Evolutionary conservation across 2,113 vertebrate genomes (phyloP).

Genomic region (Neolamprologus modestus): DNA sequence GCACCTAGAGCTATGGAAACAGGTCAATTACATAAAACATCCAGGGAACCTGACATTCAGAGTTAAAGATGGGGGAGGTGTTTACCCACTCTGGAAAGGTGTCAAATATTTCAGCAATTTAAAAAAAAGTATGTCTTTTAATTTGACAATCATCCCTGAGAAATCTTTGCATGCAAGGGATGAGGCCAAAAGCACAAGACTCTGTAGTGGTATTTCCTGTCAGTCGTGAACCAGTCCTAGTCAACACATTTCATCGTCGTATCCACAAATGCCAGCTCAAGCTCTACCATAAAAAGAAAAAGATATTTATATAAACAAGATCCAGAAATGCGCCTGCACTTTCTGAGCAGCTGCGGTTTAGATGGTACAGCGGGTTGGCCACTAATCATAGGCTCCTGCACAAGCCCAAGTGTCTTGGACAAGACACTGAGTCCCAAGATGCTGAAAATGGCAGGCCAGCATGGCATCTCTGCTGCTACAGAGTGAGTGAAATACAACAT

Average conservation of each 20-base stretch:
- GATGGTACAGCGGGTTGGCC: not conserved
- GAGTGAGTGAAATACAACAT: not conserved
- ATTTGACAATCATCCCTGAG: not conserved
- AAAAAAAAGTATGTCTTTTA: not conserved
- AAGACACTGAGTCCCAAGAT: not conserved
- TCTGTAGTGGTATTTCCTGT: not conserved
- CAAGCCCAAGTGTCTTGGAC: not conserved
- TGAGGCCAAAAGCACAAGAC: not conserved
- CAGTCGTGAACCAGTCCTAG: not conserved
- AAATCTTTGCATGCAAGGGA: not conserved
- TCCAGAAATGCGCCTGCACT: not conserved
- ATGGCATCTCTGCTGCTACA: not conserved
- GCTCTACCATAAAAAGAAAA: not conserved
- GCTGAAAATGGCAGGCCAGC: not conserved
- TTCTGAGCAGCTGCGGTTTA: not conserved
- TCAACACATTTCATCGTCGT: not conserved
- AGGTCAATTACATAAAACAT: not conserved
- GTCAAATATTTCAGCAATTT: not conserved
- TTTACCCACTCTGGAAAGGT: not conserved
- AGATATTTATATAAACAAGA: not conserved
- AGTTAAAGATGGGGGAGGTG: not conserved
- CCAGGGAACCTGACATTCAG: not conserved
- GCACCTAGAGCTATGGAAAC: not conserved
- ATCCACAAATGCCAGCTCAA: not conserved
- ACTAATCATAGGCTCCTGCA: not conserved